phyloP scores from a whole-genome alignment of 2,888 invertebrate genomes.

The Ganaspis brasiliensis region DNA sequence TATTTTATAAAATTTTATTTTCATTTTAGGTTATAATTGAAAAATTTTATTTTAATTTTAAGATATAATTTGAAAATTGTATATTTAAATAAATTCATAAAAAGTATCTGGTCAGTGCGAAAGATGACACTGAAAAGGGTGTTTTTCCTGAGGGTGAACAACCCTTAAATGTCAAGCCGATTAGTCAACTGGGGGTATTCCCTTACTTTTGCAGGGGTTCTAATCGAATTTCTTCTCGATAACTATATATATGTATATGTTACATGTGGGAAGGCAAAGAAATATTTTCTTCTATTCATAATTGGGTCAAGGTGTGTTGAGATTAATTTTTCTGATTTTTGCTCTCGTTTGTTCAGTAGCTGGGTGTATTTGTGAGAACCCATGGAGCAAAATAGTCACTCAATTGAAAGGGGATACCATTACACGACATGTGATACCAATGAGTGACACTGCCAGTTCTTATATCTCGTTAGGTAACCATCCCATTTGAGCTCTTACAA shows the following conservation, averaged over 20 bases:
- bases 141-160: conserved; percentile 63
- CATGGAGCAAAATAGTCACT: conserved; percentile 27
- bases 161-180: conserved; percentile 70
- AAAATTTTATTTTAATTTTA: too few species aligned
- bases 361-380: conserved; percentile 62
- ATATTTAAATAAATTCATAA: too few species aligned
- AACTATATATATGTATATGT: too few species aligned
- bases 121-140: conserved; percentile 54
- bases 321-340: conserved; percentile 1
- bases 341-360: background rate
- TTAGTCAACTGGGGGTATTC: conserved; percentile 60
- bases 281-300: background rate
- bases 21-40: too few species aligned
- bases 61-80: too few species aligned
- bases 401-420: conserved; percentile 67
- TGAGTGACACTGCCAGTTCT: conserved; percentile 48
- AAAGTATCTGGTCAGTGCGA: background rate
- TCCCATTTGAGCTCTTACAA: conserved; percentile 63
- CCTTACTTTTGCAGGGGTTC: conserved; percentile 54
- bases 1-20: too few species aligned
- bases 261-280: conserved; percentile 11
- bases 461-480: conserved; percentile 65
- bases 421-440: conserved; percentile 68
- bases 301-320: conserved; percentile 45
- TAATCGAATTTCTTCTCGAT: conserved; percentile 68